Percentiles rank a stretch among this genome's conserved stretches.
Conservation (phyloP, 1,140 invertebrate species). For the Wasmannia auropunctata region DNA sequence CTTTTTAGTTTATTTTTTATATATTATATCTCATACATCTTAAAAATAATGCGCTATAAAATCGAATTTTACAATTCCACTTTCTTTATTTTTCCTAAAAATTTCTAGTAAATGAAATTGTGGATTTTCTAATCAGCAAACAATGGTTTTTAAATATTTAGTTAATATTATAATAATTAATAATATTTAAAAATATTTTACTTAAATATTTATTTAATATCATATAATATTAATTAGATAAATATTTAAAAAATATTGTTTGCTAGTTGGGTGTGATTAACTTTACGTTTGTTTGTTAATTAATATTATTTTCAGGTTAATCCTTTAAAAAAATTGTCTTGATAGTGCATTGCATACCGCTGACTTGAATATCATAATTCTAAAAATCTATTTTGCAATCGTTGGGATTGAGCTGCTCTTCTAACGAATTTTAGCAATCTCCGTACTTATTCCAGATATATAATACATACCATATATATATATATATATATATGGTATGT, state of each 20-base stretch:
- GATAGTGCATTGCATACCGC: not conserved
- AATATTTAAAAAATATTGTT: too few species aligned
- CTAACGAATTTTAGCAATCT: too few species aligned
- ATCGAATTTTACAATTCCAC: not conserved
- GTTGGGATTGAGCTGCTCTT: not conserved
- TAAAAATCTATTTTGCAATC: not conserved
- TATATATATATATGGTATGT: too few species aligned
- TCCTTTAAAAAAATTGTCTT: not conserved
- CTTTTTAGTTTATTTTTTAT: not conserved
- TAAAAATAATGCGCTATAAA: not conserved
- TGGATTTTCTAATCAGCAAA: too few species aligned
- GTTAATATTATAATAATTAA: too few species aligned
- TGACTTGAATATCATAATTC: not conserved
- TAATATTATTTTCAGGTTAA: not conserved
- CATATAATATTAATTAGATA: too few species aligned
- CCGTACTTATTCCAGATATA: not conserved
- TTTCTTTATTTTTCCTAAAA: not conserved
- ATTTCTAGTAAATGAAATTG: not conserved
- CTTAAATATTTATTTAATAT: too few species aligned
- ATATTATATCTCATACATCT: too few species aligned
- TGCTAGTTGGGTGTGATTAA: too few species aligned
- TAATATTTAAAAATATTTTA: too few species aligned
- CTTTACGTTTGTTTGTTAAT: not conserved
- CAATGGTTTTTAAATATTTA: too few species aligned
- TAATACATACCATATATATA: too few species aligned